Evolutionary conservation across 2,888 invertebrate genomes (phyloP), one percentile per base, ranked within the genome.

Genomic region (Apamea monoglypha): DNA sequence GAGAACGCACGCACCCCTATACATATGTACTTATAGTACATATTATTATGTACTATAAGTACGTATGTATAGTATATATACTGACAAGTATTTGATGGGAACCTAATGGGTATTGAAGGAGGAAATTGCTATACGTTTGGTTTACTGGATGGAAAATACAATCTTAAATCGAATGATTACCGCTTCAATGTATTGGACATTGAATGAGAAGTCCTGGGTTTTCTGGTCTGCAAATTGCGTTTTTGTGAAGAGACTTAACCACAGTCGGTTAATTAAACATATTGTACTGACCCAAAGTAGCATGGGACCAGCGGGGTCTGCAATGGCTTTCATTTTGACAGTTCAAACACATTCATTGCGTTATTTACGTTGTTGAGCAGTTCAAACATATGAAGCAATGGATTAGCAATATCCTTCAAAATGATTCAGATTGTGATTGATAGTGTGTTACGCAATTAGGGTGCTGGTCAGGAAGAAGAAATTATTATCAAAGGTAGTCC

Each of bases 81-180:
- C 85, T 76, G 80, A 80, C 74, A 80, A 56, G 87, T 59, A 61
- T 80, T 84, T 85, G 66, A 80, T 85, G 40, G 72, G 64, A 87
- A 72, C 18, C 66, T 63, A 84, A 80, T 76, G 80, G 53, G n/a
- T 63, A 79, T 36, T 87, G 74, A 72, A 84, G 74, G 53, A 40
- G 85, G 63, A 79, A 87, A 84, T 87, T 63, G 74, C 50, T 71
- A 78, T 78, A 78, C 29, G 40, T 67, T 67, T 64, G 25, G 50
- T 74, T 84, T 47, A 74, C 79, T 68, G 79, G 56, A 67, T 70
- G 66, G 73, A 67, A 82, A 74, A 72, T 64, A 76, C 32, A 73
- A 77, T 82, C 47, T 64, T 68, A 82, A 76, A 75, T 82, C 47
- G 21, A 75, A 83, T 75, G 70, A 50, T 63, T 71, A 69, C 66